phyloP scores from a whole-genome alignment of 1,140 invertebrate species.

The Trypoxylus dichotomus region DNA sequence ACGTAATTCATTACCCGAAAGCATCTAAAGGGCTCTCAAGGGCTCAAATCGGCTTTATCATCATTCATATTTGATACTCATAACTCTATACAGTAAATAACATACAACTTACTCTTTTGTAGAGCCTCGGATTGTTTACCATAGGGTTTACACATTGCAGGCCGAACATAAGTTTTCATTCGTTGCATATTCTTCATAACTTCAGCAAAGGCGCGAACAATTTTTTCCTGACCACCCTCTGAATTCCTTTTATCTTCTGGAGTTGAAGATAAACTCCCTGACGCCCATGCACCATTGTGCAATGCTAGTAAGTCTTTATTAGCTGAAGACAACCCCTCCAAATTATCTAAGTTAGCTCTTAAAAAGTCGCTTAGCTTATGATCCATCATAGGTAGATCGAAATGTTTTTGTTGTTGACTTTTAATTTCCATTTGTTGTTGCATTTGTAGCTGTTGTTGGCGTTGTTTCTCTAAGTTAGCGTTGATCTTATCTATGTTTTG shows the following conservation, averaged over 20 bases:
- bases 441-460: constrained; percentile 56
- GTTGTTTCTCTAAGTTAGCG: constrained; percentile 59
- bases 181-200: constrained; percentile 83
- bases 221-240: constrained; percentile 74
- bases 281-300: constrained; percentile 67
- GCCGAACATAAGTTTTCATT: constrained; percentile 81
- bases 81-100: background rate
- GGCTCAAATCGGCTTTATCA: constrained; percentile 45
- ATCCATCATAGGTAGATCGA: constrained; percentile 55
- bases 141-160: constrained; percentile 86
- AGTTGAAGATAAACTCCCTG: constrained; percentile 40
- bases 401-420: constrained; percentile 51
- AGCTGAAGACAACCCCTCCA: constrained; percentile 62
- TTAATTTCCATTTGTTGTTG: constrained; percentile 48
- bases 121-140: constrained; percentile 84
- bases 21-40: constrained; percentile 46
- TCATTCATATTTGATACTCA: constrained; percentile 36
- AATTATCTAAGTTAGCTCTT: constrained; percentile 69
- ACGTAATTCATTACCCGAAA: constrained; percentile 45
- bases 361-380: constrained; percentile 63
- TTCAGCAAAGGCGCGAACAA: constrained; percentile 78
- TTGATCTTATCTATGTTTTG: constrained; percentile 61
- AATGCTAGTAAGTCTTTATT: constrained; percentile 70
- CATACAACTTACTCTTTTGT: constrained; percentile 72
- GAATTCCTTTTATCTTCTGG: constrained; percentile 42